Evolutionary conservation across 2,113 vertebrate species (phyloP), one percentile per base, ranked within the genome.

Genomic region (Suncus etruscus): DNA sequence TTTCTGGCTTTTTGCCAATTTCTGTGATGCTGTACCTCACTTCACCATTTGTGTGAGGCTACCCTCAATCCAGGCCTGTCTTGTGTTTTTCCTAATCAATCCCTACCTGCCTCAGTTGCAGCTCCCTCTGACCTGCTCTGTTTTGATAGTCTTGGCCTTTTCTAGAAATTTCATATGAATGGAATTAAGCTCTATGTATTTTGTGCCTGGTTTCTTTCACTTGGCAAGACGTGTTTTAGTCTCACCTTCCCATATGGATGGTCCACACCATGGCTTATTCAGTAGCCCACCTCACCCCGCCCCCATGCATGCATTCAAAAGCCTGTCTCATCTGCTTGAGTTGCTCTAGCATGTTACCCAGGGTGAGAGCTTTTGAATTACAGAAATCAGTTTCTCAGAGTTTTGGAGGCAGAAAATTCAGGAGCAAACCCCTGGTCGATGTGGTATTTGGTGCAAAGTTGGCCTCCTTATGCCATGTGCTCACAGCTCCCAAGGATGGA

Each of bases 81-180:
- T 77, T 48, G 50, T 74, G 61, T 51, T 86, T 39, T 58, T 81
- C 74, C 80, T 66, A 18, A 47, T 32, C 0, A 18, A 10, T 66
- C 91, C 4, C 78, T 45, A 9, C 14, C 87, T 24, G 25, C 2
- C 1, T 25, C 16, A 86, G 61, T 50, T 20, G 69, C 45, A 27
- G 50, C n/a, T 4, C 73, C 25, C 6, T 20, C 31, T 27, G 24
- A 18, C 15, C 11, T 45, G 32, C 29, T 74, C 39, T 80, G 7
- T 86, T 48, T 74, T 9, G 20, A 4, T 20, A 68, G n/a, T 79
- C 89, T 77, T 72, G 15, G 6, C 15, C 20, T 89, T 32, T 74
- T 69, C 54, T 83, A 80, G 63, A 90, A 80, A 72, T 89, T 75
- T 89, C 69, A 22, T 47, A 20, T 66, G n/a, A 80, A 65, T 69